Base-by-base conservation (phyloP, 2,888 invertebrate genomes). In the Junonia oenone region DNA sequence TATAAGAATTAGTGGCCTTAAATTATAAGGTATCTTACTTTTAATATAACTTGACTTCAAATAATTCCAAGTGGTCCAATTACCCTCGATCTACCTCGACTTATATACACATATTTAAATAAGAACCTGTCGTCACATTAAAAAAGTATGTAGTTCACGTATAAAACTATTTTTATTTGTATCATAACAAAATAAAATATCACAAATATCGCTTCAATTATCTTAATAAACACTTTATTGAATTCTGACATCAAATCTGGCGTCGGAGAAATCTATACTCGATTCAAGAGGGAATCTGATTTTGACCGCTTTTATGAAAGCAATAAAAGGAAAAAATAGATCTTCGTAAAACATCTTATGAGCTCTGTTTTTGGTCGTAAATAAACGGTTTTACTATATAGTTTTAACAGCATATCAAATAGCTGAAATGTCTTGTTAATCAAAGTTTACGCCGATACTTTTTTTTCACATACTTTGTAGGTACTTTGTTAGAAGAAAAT, bases 261-360 rank as follows among this genome's bases (percentile, higher is more conserved):
- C 45, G 49, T 45, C 15, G 55, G 26, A 49, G 49, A 40, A 55
- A 49, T 55, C 43, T 47, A 47, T 40, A 47, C 46, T 22, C 31
- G 46, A 51, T 50, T 13, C 38, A 14, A 38, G 45, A 53, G 38
- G 33, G 45, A 35, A 58, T 50, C 47, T 49, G 54, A 55, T 50
- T 58, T 33, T 40, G 47, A 55, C 40, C 31, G 33, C 50, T 58
- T 55, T 58, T 47, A 58, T 51, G 50, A 43, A 43, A 47, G 40
- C 50, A 51, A 58, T 58, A 50, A 58, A 58, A 50, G 27, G 49
- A 50, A 51, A 55, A 55, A 55, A 19, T 51, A 26, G 26, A 47
- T 29, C 43, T 6, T 43, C 43, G 26, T 43, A 43, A 43, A 43
- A 13, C 6, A 43, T 26, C 13, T 26, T 13, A 22, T 43, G 43